A percentile compares a stretch with the other conserved stretches of the same genome.
phyloP scores from a whole-genome alignment of 2,113 vertebrate species.

The Ictalurus furcatus region DNA sequence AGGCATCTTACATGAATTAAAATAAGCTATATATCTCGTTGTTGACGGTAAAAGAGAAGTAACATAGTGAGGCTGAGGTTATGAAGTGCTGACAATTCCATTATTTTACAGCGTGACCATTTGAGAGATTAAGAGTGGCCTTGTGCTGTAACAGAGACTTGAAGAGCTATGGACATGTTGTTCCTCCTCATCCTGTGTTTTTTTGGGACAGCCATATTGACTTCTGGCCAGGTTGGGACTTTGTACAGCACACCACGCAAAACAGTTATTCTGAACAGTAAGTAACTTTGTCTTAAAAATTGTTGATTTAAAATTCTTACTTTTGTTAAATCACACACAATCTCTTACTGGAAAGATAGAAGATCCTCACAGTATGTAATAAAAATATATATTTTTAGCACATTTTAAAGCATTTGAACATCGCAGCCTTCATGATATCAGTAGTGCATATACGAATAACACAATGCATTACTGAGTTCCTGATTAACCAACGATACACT shows the following conservation, averaged over 20 bases:
- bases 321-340: neutral
- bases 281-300: constrained; percentile 48
- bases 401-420: neutral
- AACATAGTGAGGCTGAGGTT: constrained; percentile 40
- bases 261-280: constrained; percentile 64
- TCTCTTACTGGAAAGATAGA: neutral
- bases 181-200: constrained; percentile 56
- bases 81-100: neutral
- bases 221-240: constrained; percentile 42
- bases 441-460: neutral
- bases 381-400: neutral
- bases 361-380: neutral
- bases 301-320: neutral
- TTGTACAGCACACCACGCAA: constrained; percentile 59
- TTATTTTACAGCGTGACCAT: neutral
- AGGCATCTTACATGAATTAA: constrained; percentile 50
- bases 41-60: constrained; percentile 58
- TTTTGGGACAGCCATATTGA: constrained; percentile 56
- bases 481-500: neutral
- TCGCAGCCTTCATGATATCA: neutral
- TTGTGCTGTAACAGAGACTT: neutral
- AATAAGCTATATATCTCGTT: constrained; percentile 65
- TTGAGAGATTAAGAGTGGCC: neutral
- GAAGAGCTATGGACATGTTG: constrained; percentile 57
- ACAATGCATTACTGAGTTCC: neutral